Conservation (phyloP, 2,113 vertebrate genomes). For the Noctilio leporinus region DNA sequence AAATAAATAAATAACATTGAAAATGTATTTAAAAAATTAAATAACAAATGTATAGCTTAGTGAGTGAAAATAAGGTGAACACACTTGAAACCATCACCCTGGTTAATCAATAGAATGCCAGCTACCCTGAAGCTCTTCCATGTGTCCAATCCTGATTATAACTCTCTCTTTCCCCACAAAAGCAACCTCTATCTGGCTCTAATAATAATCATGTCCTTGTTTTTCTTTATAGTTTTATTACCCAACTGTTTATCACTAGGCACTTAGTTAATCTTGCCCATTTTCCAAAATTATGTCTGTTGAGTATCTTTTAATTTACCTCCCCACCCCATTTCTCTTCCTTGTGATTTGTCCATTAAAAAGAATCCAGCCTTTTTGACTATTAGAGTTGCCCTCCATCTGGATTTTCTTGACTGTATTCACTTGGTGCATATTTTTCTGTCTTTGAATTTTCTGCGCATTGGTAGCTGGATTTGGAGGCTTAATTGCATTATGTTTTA, state of each 20-base stretch:
- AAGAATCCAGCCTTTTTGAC: background rate
- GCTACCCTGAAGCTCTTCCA: background rate
- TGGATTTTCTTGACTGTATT: background rate
- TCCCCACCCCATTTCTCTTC: background rate
- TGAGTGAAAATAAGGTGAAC: background rate
- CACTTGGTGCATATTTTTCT: background rate
- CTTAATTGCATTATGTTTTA: background rate
- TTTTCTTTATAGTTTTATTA: constrained; percentile 9
- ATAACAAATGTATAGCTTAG: background rate
- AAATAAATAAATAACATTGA: too few relatives aligned
- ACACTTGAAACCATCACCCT: background rate
- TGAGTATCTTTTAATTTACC: background rate
- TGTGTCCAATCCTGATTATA: background rate
- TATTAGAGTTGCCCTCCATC: background rate
- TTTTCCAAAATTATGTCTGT: background rate
- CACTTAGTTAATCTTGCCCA: background rate
- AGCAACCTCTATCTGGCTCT: background rate
- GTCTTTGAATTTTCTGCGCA: background rate
- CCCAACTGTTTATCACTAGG: background rate
- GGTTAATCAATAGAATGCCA: background rate
- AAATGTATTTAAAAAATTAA: background rate
- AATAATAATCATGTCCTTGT: background rate
- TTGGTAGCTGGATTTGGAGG: background rate
- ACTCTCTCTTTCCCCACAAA: background rate
- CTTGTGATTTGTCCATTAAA: constrained; percentile 15